These are phyloP conservation scores for Euura lappo DNA, from an alignment of 1,140 invertebrate species.

Conservation along the genomic window DNA sequence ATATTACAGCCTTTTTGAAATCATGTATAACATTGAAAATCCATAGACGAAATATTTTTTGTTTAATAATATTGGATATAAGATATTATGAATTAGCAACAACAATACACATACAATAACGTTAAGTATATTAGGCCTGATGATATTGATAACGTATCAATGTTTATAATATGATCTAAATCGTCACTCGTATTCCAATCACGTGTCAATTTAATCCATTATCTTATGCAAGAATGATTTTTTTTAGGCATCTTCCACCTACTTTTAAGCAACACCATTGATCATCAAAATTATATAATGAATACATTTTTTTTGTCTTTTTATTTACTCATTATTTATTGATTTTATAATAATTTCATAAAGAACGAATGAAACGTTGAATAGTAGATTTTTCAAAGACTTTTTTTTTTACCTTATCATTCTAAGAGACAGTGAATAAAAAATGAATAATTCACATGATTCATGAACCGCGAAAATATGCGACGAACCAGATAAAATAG, in stretches of 20 bases:
- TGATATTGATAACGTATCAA: constrained; percentile 42
- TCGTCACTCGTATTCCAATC: constrained; percentile 13
- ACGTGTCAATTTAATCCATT: background rate
- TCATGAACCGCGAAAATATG: no score
- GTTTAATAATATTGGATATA: constrained; percentile 40
- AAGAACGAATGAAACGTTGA: background rate
- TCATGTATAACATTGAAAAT: constrained; percentile 50
- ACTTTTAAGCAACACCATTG: background rate
- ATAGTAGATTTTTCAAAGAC: background rate
- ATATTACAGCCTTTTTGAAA: constrained; percentile 24
- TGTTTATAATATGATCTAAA: constrained; percentile 14
- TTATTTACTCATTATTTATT: background rate
- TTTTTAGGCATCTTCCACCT: background rate
- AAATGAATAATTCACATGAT: no score
- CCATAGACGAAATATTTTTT: constrained; percentile 47
- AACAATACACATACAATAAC: constrained; percentile 57
- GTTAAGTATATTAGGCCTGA: constrained; percentile 60
- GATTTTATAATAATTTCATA: background rate
- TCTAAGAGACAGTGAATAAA: no score
- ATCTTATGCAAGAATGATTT: constrained; percentile 8
- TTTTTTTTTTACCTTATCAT: background rate
- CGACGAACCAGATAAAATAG: no score
- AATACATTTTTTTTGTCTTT: background rate
- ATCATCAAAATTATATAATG: constrained; percentile 11
- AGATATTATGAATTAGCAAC: constrained; percentile 52